Percentiles rank a stretch among this genome's conserved stretches.
These are phyloP conservation scores for Mesembrinibis cayennensis DNA, from an alignment of 2,113 vertebrate species.

Conservation along the genomic window DNA sequence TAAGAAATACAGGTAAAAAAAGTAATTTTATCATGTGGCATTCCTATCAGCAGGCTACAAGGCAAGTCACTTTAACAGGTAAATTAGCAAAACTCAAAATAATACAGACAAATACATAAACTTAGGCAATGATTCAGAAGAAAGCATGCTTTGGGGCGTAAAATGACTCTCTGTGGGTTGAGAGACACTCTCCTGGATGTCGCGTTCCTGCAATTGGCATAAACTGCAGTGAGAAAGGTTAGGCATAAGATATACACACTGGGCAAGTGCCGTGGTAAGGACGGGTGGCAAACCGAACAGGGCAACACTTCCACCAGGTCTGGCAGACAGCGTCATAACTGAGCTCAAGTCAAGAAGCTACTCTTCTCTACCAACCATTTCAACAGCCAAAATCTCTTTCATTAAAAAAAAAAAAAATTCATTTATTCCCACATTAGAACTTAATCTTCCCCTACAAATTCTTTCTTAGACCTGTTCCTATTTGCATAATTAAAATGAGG, in stretches of 20 bases:
- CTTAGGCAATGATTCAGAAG: not conserved
- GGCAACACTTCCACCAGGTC: not conserved
- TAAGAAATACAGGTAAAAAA: not conserved
- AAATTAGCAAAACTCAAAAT: not conserved
- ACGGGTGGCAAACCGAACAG: not conserved
- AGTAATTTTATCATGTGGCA: not conserved
- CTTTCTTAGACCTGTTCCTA: not conserved
- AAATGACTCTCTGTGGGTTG: not conserved
- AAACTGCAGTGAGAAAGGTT: not conserved
- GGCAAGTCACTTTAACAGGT: not conserved
- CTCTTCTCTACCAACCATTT: not conserved
- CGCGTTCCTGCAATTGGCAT: rapidly evolving
- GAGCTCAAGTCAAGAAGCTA: not conserved
- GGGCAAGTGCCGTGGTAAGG: not conserved
- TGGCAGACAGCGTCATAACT: not conserved
- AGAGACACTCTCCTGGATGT: not conserved
- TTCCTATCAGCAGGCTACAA: not conserved
- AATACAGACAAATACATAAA: not conserved
- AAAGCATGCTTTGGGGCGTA: not conserved
- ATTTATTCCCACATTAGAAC: not conserved
- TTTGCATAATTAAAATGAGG: not conserved
- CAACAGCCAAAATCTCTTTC: not conserved
- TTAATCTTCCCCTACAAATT: not conserved
- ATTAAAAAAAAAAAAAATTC: not conserved
- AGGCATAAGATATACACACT: rapidly evolving